Evolutionary conservation across 2,888 invertebrate genomes (phyloP), one percentile per base, ranked within the genome.

Genomic region (Thera obeliscata): DNA sequence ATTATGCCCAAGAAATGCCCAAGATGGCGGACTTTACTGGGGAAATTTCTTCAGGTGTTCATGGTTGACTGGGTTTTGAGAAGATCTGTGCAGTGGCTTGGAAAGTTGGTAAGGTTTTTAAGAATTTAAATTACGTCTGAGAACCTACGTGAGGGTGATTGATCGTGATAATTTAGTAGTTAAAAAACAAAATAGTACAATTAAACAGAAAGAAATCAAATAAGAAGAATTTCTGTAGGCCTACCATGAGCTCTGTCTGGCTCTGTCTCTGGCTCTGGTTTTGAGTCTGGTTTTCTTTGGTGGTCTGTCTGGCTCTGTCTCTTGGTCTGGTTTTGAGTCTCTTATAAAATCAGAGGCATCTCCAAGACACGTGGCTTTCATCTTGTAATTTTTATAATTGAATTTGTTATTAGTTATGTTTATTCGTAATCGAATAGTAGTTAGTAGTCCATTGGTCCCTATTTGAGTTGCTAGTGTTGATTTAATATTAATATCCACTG

Each of bases 1-100:
- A 93, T 94, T 94, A 93, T 89, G 76, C 74, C 83, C 86, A 93
- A 93, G 91, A 93, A 94, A 93, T 89, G 76, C 74, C 83, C 86
- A 93, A 93, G 91, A 93, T 92, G 92, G 92, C 90, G 83, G 75
- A 77, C 72, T 59, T 67, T 50, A 3, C 22, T 62, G 60, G 58
- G 49, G 43, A 46, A 1, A 63, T 66, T 71, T 73, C 80, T 86
- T 84, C 83, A 84, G 81, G 83, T 84, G 78, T 82, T 79, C 80
- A 80, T 78, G 82, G 74, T 80, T 81, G 76, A 76, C 74, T 82
- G 82, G 76, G 72, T 78, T 72, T 76, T 75, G 69, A 77, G 73
- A 78, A 61, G 76, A 75, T 71, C 70, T 68, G 67, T 66, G 73
- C 54, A 61, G 60, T 63, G 68, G 67, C 74, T 73, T 73, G 71